Base-by-base conservation (phyloP, 2,888 invertebrate species). In the Limnephilus lunatus region DNA sequence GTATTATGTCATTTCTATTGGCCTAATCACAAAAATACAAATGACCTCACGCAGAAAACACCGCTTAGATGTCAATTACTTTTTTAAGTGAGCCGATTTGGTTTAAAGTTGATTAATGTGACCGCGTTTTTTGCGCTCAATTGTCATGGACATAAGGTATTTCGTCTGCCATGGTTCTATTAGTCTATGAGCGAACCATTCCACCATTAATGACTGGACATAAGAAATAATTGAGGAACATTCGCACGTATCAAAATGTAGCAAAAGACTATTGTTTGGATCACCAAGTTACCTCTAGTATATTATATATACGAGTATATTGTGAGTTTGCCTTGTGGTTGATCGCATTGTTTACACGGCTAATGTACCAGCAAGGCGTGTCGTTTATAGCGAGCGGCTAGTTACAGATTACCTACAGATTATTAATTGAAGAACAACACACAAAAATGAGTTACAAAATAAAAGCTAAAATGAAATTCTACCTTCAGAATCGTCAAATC, bases 61-160 rank as follows among this genome's bases (percentile, higher is more conserved):
- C n/a, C 48, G 48, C 31, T n/a, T 11, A 44, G 30, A 86, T 3
- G 44, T 30, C 86, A 86, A 86, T 86, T 86, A 86, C 14, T 30
- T 44, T 39, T 30, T 86, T 86, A 83, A 30, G 86, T 48, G 86
- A 44, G 83, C 35, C 19, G 83, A 12, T 32, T 32, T 39, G 30
- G 44, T 30, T 86, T 86, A 30, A 14, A 5, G n/a, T 35, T 86
- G 86, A 86, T 86, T 86, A 86, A 44, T 39, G 44, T 86, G 86
- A 86, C 86, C 86, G 86, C 30, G 30, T 86, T 86, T 35, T 86
- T 86, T 30, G 48, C 12, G 44, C 68, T 68, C 30, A 82, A 82
- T 82, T 82, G 82, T 32, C 5, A 32, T 32, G 31, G 32, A 32
- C 68, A 25, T 68, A n/a, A 68, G 32, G 31, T 9, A 82, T 82